Percentiles rank a stretch among this genome's conserved stretches.
These are phyloP conservation scores for Neoarius graeffei DNA, from an alignment of 2,113 vertebrate species.

Conservation along the genomic window DNA sequence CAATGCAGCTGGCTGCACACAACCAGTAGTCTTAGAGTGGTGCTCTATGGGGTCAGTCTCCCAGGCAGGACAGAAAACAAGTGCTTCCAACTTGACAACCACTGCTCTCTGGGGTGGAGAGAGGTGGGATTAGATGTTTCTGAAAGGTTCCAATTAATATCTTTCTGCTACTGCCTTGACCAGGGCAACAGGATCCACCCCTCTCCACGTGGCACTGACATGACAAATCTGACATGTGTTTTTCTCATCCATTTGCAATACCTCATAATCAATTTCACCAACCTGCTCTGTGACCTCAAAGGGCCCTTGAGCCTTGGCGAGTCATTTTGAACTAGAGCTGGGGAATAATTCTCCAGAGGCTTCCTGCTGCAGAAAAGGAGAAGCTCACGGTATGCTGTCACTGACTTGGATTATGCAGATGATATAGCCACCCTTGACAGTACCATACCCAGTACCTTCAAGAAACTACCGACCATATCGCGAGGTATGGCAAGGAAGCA, in stretches of 20 bases:
- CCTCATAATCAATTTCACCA: not conserved
- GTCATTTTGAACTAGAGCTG: not conserved
- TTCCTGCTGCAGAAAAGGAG: no score
- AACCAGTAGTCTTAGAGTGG: not conserved
- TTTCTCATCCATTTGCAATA: not conserved
- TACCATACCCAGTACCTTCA: no score
- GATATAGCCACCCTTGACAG: no score
- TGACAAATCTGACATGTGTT: not conserved
- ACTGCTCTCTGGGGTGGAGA: not conserved
- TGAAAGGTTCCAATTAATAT: not conserved
- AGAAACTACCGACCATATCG: no score
- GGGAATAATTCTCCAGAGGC: not conserved
- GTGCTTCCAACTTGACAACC: not conserved
- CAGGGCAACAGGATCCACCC: not conserved
- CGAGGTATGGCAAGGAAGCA: no score
- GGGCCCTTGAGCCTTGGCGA: not conserved
- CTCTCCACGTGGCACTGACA: not conserved
- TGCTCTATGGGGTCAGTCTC: not conserved
- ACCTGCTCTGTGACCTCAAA: not conserved
- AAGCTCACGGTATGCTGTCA: no score
- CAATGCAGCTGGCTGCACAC: not conserved
- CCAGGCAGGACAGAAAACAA: not conserved
- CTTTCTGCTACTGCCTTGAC: not conserved
- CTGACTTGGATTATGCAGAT: no score
- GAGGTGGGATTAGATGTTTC: not conserved